phyloP scores from a whole-genome alignment of 2,797 vertebrate genomes.

The Atherinosoma microstoma region DNA sequence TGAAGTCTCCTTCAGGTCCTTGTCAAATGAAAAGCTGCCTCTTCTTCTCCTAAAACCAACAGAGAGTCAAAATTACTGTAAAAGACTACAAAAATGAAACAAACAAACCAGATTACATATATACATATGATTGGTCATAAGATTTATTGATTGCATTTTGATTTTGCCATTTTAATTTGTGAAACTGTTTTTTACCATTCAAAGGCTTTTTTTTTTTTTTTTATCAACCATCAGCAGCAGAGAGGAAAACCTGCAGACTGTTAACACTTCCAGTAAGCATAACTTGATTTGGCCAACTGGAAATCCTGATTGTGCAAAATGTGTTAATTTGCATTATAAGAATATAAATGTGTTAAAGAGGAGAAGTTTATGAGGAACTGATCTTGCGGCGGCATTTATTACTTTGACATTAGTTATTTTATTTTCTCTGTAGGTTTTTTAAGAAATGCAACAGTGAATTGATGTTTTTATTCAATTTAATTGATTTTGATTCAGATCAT shows the following conservation, averaged over 20 bases:
- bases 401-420: not conserved
- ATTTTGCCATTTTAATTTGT: too few species aligned
- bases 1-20: constrained; percentile 21
- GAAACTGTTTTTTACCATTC: too few species aligned
- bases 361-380: not conserved
- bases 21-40: constrained; percentile 5
- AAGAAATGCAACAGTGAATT: not conserved
- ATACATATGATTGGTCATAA: not conserved
- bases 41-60: constrained; percentile 56
- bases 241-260: too few species aligned
- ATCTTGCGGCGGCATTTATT: not conserved
- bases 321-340: not conserved
- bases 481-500: too few species aligned
- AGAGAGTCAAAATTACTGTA: constrained; percentile 3
- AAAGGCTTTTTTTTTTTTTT: too few species aligned
- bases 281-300: not conserved
- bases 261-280: too few species aligned
- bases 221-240: not conserved
- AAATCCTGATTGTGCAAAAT: not conserved
- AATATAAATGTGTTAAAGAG: not conserved
- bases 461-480: not conserved
- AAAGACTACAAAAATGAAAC: not conserved
- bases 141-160: too few species aligned
- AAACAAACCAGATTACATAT: not conserved
- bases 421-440: not conserved